Conservation (phyloP, 2,797 vertebrate species). For the Eutrigla gurnardus region DNA sequence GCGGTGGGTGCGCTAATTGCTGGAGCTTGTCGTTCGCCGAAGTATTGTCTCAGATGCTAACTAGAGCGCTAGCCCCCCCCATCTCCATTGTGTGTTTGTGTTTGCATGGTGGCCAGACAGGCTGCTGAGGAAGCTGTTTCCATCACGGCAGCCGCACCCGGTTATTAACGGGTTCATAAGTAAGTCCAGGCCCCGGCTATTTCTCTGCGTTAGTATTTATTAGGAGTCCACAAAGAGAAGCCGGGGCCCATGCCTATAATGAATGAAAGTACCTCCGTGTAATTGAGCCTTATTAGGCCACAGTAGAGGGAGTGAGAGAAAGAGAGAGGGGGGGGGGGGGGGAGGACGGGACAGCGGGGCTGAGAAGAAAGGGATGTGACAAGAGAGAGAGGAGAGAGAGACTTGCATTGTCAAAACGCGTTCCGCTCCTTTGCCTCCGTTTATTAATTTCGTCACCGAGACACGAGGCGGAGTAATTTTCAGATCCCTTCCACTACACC, state of each 20-base stretch:
- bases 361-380: slow-evolving; percentile 75
- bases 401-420: slow-evolving; percentile 80
- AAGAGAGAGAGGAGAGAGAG: slow-evolving; percentile 57
- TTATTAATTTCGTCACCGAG: slow-evolving; percentile 83
- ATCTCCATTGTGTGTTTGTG: slow-evolving; percentile 85
- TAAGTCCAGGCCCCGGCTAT: slow-evolving; percentile 90
- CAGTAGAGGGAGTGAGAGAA: slow-evolving; percentile 66
- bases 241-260: slow-evolving; percentile 89
- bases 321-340: slow-evolving; percentile 61
- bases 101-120: slow-evolving; percentile 86
- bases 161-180: slow-evolving; percentile 96
- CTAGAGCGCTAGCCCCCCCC: slow-evolving; percentile 78
- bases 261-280: slow-evolving; percentile 88
- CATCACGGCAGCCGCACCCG: slow-evolving; percentile 80
- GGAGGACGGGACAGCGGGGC: slow-evolving; percentile 68
- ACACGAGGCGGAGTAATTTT: slow-evolving; percentile 79
- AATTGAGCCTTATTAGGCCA: slow-evolving; percentile 93
- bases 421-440: slow-evolving; percentile 76
- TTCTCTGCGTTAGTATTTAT: slow-evolving; percentile 91
- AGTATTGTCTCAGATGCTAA: slow-evolving; percentile 95
- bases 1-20: slow-evolving; percentile 93
- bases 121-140: slow-evolving; percentile 91
- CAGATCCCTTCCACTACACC: slow-evolving; percentile 78
- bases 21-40: slow-evolving; percentile 90
- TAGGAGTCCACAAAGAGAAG: slow-evolving; percentile 90